These are phyloP conservation scores for Melospiza georgiana DNA, from an alignment of 2,113 vertebrate genomes.

Conservation along the genomic window DNA sequence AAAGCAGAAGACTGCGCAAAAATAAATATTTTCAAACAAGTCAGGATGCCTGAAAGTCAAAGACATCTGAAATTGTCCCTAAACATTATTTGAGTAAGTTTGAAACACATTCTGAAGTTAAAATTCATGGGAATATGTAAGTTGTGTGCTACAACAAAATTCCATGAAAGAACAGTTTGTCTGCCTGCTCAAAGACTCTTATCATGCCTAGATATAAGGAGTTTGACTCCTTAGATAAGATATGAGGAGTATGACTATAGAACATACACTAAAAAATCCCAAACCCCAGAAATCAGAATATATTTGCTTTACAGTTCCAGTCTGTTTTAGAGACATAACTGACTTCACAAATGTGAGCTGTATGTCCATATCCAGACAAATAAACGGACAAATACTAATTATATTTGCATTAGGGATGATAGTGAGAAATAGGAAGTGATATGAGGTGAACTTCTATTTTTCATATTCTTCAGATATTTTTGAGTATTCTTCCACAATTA, in stretches of 20 bases:
- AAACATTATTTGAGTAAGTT: not conserved
- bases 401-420: not conserved
- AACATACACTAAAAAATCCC: not conserved
- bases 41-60: not conserved
- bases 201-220: not conserved
- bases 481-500: not conserved
- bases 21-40: not conserved
- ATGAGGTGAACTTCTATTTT: not conserved
- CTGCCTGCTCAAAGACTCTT: not conserved
- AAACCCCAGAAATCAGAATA: not conserved
- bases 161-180: not conserved
- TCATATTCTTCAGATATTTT: not conserved
- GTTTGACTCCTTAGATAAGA: not conserved
- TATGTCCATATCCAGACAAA: not conserved
- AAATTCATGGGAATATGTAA: not conserved
- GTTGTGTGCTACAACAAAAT: not conserved
- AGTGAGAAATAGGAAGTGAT: not conserved
- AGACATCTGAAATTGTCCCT: not conserved
- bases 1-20: not conserved
- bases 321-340: not conserved
- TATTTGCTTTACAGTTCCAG: not conserved
- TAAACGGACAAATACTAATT: not conserved
- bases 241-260: not conserved
- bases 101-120: not conserved
- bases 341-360: not conserved